phyloP scores from a whole-genome alignment of 2,888 invertebrate species.

The Molorchus minor region DNA sequence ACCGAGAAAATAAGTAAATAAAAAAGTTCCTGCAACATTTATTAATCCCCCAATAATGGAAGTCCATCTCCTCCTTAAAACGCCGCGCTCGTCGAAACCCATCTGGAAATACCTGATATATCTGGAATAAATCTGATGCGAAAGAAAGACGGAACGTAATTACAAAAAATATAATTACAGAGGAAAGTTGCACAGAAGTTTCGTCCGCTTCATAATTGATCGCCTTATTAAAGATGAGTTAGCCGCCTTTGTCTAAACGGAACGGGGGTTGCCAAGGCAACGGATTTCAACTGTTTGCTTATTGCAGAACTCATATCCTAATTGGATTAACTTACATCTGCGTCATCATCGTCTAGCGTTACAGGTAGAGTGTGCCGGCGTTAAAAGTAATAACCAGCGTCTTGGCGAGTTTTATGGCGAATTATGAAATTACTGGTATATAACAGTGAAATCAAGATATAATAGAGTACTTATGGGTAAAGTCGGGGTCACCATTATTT shows the following conservation, averaged over 20 bases:
- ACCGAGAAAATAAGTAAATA: no score
- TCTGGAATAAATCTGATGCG: slow-evolving; percentile 46
- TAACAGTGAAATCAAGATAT: no score
- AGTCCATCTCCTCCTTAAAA: not conserved
- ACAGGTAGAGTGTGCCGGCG: slow-evolving; percentile 37
- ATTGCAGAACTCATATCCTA: slow-evolving; percentile 63
- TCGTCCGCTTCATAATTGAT: slow-evolving; percentile 62
- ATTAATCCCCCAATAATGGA: slow-evolving; percentile 1
- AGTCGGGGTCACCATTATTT: no score
- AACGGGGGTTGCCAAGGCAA: slow-evolving; percentile 58
- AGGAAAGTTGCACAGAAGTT: slow-evolving; percentile 61
- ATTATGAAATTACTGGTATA: no score
- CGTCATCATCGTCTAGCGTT: slow-evolving; percentile 52
- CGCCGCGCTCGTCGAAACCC: slow-evolving; percentile 4
- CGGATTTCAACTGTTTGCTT: slow-evolving; percentile 58
- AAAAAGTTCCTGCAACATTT: no score
- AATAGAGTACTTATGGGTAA: no score
- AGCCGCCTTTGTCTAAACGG: slow-evolving; percentile 59
- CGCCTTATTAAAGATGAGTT: slow-evolving; percentile 65
- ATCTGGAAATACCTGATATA: slow-evolving; percentile 35
- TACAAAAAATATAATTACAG: slow-evolving; percentile 62
- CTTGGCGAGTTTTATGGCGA: no score
- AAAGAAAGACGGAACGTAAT: slow-evolving; percentile 54
- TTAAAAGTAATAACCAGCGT: slow-evolving; percentile 22
- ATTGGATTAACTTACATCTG: slow-evolving; percentile 62